A percentile compares a stretch with the other conserved stretches of the same genome.
Evolutionary conservation across 2,888 invertebrate species (phyloP).

Genomic region (Furcula furcula): DNA sequence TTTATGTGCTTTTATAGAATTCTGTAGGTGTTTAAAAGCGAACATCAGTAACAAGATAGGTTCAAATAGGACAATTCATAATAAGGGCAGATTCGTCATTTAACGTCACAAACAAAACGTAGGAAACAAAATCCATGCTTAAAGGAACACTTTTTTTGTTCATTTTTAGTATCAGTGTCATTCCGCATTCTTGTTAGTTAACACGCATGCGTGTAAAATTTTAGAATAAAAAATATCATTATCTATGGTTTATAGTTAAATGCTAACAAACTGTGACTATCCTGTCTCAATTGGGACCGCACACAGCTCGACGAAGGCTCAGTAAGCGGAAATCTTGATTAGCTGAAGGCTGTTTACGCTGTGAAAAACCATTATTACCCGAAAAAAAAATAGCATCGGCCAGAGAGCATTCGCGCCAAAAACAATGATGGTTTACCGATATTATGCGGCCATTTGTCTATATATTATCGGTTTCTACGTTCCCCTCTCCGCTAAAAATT

Average conservation of each 20-base stretch:
- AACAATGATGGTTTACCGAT: slow-evolving; percentile 68
- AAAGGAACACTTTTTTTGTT: slow-evolving; percentile 6
- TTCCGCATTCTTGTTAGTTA: slow-evolving; percentile 56
- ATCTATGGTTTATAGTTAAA: slow-evolving; percentile 24
- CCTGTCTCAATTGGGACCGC: slow-evolving; percentile 56
- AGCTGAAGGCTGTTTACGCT: slow-evolving; percentile 59
- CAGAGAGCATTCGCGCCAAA: slow-evolving; percentile 54
- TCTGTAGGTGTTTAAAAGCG: too few relatives aligned
- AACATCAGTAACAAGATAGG: slow-evolving; percentile 32
- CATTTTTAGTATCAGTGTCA: slow-evolving; percentile 28
- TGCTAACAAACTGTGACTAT: slow-evolving; percentile 48
- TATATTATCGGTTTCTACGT: slow-evolving; percentile 68
- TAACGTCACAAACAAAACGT: slow-evolving; percentile 16
- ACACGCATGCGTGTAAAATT: slow-evolving; percentile 58
- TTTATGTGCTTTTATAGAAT: too few relatives aligned
- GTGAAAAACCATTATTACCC: slow-evolving; percentile 53
- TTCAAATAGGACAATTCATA: slow-evolving; percentile 23
- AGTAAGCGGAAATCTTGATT: slow-evolving; percentile 56
- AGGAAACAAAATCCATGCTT: slow-evolving; percentile 27
- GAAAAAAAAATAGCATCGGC: slow-evolving; percentile 46
- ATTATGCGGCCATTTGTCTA: slow-evolving; percentile 58
- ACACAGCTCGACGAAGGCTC: slow-evolving; percentile 40
- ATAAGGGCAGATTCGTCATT: slow-evolving; percentile 21
- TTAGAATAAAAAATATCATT: slow-evolving; percentile 35
- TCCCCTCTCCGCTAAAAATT: slow-evolving; percentile 80